Conservation (phyloP, 2,797 vertebrate genomes). For the Fringilla coelebs region DNA sequence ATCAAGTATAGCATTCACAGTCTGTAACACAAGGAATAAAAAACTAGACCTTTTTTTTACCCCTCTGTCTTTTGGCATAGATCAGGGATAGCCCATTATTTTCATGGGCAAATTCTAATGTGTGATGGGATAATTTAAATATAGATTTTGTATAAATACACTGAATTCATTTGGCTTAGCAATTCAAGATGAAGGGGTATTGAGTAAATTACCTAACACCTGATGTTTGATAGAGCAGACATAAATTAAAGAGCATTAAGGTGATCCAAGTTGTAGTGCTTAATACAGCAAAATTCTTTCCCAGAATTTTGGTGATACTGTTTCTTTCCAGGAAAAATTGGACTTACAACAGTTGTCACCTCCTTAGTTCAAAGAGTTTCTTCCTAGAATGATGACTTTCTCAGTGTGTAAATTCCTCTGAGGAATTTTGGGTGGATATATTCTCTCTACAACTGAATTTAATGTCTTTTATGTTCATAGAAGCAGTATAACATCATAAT, state of each 20-base stretch:
- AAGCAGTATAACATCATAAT: slow-evolving; percentile 23
- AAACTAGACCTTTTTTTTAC: accelerated
- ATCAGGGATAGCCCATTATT: neutral
- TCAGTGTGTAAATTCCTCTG: neutral
- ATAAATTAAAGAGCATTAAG: neutral
- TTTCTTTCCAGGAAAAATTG: neutral
- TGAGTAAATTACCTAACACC: neutral
- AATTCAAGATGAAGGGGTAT: neutral
- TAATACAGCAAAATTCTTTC: neutral
- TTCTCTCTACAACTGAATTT: neutral
- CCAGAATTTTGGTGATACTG: neutral
- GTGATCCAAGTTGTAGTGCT: neutral
- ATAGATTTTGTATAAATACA: neutral
- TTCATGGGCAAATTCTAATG: neutral
- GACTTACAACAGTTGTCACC: neutral
- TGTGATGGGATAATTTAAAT: neutral
- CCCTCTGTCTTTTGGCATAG: neutral
- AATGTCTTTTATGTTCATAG: slow-evolving; percentile 16
- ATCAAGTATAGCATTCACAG: neutral
- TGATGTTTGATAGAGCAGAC: neutral
- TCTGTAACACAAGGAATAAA: neutral
- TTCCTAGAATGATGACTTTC: neutral
- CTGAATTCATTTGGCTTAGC: neutral
- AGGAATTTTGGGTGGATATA: neutral
- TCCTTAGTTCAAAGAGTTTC: neutral